A percentile compares a stretch with the other conserved stretches of the same genome.
These are phyloP conservation scores for Lasioglossum leucozonium DNA, from an alignment of 2,888 invertebrate genomes.

Conservation along the genomic window DNA sequence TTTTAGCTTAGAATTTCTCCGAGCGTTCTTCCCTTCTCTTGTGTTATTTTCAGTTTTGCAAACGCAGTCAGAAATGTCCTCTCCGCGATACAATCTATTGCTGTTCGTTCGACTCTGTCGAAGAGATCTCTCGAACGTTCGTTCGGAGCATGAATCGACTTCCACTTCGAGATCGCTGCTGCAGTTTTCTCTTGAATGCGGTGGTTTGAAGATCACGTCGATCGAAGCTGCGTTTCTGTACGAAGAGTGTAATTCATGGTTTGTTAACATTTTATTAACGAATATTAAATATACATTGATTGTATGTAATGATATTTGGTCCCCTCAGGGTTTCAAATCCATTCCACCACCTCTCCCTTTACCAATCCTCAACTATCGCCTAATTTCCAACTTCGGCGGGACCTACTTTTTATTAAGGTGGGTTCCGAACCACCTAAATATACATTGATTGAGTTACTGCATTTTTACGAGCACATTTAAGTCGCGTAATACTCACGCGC, in stretches of 20 bases:
- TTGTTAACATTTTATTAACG: background rate
- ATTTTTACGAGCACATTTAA: background rate
- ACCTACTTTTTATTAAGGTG: no score
- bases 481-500: slow-evolving; percentile 46
- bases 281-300: background rate
- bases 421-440: no score
- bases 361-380: no score
- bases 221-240: background rate
- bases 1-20: slow-evolving; percentile 29
- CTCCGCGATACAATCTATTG: no score
- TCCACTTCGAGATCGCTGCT: slow-evolving; percentile 67
- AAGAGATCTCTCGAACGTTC: background rate
- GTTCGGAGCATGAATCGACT: slow-evolving; percentile 53
- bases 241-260: background rate
- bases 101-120: slow-evolving; percentile 29
- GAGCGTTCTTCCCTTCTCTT: no score
- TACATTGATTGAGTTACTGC: background rate
- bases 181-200: background rate
- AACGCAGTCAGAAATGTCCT: background rate
- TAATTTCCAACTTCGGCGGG: no score
- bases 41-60: background rate
- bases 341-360: no score
- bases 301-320: no score
- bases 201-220: background rate
- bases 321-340: no score